Base-by-base conservation (phyloP, 2,888 invertebrate species). In the Pseudococcus longispinus region DNA sequence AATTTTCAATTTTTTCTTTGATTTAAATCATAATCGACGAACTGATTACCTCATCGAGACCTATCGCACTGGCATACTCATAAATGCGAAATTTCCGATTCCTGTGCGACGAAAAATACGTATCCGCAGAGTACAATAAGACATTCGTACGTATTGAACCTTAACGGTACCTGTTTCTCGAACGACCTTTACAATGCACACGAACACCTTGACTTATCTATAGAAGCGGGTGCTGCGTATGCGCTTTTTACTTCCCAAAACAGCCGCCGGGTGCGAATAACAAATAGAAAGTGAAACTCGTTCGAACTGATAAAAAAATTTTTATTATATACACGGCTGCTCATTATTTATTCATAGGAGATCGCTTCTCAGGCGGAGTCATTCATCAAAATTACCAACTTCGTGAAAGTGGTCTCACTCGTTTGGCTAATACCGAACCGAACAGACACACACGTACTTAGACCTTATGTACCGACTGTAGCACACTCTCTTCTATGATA, bases 231-330 rank as follows among this genome's bases (percentile, higher is more conserved):
- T n/a, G 32, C 32, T n/a, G 32, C 32, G 32, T 0, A 1, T n/a
- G 55, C 8, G 42, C 37, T 77, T 77, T 77, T 77, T 77, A 84
- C 42, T 60, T 84, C 60, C 60, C 84, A 60, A 84, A 84, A 84
- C 60, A 84, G 60, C 84, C 84, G 84, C 29, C 51, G 60, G 84
- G 55, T 55, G 32, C 44, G 51, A 42, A 51, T 86, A 84, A 51
- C 51, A 86, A 86, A 86, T 86, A 86, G 85, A 86, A 86, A 86
- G 85, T 86, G 85, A 86, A 86, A 86, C 85, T 86, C 85, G 85
- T 86, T 74, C 74, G 46, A 86, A 86, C 70, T 70, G 51, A 86
- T 86, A 86, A 86, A 32, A n/a, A 32, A 86, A 51, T 86, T 84
- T 85, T 74, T 86, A 84, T 86, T 44, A 74, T 74, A 74, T 51